Base-by-base conservation (phyloP, 1,140 invertebrate species). In the Anthonomus grandis region DNA sequence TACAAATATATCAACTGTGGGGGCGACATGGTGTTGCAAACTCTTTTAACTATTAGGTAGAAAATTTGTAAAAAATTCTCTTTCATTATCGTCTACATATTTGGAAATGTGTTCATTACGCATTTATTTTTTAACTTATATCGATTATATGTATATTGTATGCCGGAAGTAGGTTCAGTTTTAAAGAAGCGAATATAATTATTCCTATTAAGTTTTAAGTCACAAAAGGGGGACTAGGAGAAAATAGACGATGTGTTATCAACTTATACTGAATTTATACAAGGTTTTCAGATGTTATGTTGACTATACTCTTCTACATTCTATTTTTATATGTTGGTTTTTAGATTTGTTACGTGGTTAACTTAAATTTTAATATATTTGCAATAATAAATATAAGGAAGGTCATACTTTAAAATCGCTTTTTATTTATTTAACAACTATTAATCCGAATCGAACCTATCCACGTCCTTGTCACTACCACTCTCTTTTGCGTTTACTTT, bases 381-480 rank as follows among this genome's bases (percentile, higher is more conserved):
- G 47, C 47, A 50, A 50, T 50, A 50, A 50, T 50, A 50, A 50
- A 10, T 18, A 12, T 50, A 38, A 48, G 36, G 21, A 19, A 10
- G 15, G 13, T 50, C 17, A 12, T 39, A 17, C 5, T 9, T 39
- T 39, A 15, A 8, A 24, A n/a, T 4, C 8, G 0, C 13, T 3
- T 45, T 6, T 45, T 45, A n/a, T 24, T 23, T 45, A n/a, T 12
- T n/a, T 45, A 4, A n/a, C 19, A 23, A 22, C n/a, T 39, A 6
- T 47, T 48, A 56, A 38, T 54, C 57, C 31, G 50, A 65, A 53
- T 65, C 64, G 54, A 65, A 65, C 53, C 55, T 58, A 53, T 56
- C 59, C 42, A 65, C 1, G 12, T 62, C 60, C 23, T 65, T 57
- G 24, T 5, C 39, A 17, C 44, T 53, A 4, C 4, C 12, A 22